Evolutionary conservation across 2,797 vertebrate species (phyloP), one percentile per base, ranked within the genome.

Genomic region (Pachyuromys duprasi): DNA sequence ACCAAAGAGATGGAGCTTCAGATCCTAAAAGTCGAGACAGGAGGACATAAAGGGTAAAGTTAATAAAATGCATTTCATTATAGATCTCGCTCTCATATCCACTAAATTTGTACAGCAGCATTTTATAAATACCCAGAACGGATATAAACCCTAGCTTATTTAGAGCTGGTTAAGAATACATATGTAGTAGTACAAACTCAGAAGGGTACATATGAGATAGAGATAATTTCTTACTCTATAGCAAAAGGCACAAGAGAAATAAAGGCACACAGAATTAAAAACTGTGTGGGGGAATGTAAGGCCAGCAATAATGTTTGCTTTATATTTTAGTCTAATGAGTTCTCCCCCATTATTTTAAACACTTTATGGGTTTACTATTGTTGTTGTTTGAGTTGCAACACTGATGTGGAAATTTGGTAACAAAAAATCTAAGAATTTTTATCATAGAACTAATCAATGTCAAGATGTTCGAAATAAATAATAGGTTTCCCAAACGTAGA

Each of bases 1-100:
- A 70, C 84, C 87, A 90, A 94, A 28, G 63, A 96, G 84, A 95
- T 55, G 20, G 18, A 91, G 20, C 33, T 96, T 28, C 31, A 60
- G 74, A 65, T 90, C 67, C 70, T 96, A 62, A 55, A 70, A 86
- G 15, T 63, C 86, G 81, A 74, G 24, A 8, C 89, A 49, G 8
- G 9, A 89, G 1, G 8, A 70, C 9, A 33, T 42, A 70, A 76
- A 72, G 26, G n/a, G 87, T 5, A 86, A 94, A 65, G 63, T 53
- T 86, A 17, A 11, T 12, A 70, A 96, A 94, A 63, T 55, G 22
- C 5, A 7, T 81, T 82, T 69, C 36, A 17, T 81, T 62, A 57
- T 45, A 75, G 13, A 74, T 36, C 42, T 93, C 18, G 67, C 5
- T 83, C 28, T 80, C n/a, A 18, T 49, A 76, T 22, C 55, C 9